phyloP scores from a whole-genome alignment of 2,113 vertebrate species.

The human (Homo sapiens) region DNA sequence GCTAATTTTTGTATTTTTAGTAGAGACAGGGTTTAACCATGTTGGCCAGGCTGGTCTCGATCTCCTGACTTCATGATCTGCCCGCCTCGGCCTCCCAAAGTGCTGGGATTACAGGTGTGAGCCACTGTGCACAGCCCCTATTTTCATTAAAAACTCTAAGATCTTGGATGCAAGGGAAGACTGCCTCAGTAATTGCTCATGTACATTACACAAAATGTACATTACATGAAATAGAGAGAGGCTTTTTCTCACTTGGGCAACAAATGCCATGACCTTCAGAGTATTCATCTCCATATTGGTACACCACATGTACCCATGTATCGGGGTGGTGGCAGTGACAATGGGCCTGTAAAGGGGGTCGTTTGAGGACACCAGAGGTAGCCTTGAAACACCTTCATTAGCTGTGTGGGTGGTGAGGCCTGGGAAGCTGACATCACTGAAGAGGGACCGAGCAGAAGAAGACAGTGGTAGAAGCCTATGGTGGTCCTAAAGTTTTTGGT shows the following conservation, averaged over 20 bases:
- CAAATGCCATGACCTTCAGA: not conserved
- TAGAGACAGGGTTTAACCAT: too few relatives aligned
- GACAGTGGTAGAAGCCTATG: not conserved
- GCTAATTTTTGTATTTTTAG: too few relatives aligned
- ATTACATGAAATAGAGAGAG: not conserved
- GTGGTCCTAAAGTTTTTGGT: not conserved
- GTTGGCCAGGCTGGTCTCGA: too few relatives aligned
- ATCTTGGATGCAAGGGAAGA: not conserved
- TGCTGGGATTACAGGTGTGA: too few relatives aligned
- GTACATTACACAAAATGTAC: too few relatives aligned
- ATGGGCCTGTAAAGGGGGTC: too few relatives aligned
- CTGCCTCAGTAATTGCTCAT: not conserved
- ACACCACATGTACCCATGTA: not conserved
- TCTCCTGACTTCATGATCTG: too few relatives aligned
- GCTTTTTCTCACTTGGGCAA: not conserved
- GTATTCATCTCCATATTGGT: not conserved
- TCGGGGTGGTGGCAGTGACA: not conserved
- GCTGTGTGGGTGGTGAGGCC: not conserved
- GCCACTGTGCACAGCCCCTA: too few relatives aligned
- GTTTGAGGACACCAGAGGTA: not conserved
- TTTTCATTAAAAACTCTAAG: not conserved
- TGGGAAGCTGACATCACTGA: not conserved
- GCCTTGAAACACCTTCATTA: not conserved
- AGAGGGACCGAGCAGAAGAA: not conserved
- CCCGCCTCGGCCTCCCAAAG: too few relatives aligned